Evolutionary conservation across 1,140 invertebrate species (phyloP).

Genomic region (Dendroctonus ponderosae): DNA sequence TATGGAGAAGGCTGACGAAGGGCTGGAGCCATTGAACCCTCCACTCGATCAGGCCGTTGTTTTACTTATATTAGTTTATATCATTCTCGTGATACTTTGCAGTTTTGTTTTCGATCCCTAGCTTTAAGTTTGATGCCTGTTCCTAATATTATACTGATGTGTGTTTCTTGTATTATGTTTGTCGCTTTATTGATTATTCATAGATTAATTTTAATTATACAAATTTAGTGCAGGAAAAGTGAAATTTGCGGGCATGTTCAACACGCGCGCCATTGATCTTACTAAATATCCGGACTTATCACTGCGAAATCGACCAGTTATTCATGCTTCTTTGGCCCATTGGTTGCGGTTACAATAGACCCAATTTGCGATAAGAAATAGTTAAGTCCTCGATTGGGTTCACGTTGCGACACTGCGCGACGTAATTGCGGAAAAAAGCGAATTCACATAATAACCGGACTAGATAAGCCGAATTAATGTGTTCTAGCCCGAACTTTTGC

Average conservation of each 20-base stretch:
- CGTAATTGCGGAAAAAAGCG: no score
- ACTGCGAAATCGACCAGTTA: no score
- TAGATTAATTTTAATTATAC: not conserved
- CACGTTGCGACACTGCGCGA: no score
- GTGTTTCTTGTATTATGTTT: constrained; percentile 3
- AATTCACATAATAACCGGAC: no score
- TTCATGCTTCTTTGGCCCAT: no score
- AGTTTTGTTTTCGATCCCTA: constrained; percentile 15
- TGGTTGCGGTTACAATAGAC: no score
- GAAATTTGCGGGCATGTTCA: not conserved
- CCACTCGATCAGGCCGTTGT: not conserved
- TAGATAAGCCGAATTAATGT: no score
- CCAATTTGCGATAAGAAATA: no score
- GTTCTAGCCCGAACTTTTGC: no score
- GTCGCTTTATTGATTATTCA: not conserved
- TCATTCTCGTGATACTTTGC: constrained; percentile 23
- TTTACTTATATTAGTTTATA: constrained; percentile 2
- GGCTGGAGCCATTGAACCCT: constrained; percentile 47
- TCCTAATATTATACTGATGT: constrained; percentile 22
- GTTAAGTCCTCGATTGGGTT: no score
- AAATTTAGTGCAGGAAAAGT: not conserved
- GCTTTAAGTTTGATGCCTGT: constrained; percentile 20
- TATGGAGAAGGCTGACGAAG: constrained; percentile 51
- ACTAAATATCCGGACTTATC: no score
- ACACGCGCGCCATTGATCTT: no score